These are phyloP conservation scores for Paramuricea clavata DNA, from an alignment of 92 coral and sea anemone genomes.

Conservation along the genomic window DNA sequence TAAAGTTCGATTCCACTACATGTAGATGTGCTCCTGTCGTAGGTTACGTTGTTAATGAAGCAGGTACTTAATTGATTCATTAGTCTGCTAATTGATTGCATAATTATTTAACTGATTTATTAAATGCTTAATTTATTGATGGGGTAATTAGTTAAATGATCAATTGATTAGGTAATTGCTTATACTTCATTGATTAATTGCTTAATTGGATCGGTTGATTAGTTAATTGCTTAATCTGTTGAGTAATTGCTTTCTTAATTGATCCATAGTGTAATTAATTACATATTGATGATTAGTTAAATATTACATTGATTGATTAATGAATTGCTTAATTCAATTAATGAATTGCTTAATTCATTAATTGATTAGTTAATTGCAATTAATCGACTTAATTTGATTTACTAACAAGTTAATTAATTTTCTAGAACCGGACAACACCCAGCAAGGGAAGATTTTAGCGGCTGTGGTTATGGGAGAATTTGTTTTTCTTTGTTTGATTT, in stretches of 20 bases:
- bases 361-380: neutral
- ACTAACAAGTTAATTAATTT: neutral
- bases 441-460: slow-evolving; percentile 15
- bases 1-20: neutral
- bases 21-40: neutral
- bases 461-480: slow-evolving; percentile 30
- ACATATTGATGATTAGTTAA: too few relatives aligned
- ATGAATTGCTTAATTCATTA: neutral
- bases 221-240: neutral
- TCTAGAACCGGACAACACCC: neutral
- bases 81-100: neutral
- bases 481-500: slow-evolving; percentile 31
- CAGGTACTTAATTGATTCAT: neutral
- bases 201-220: too few relatives aligned
- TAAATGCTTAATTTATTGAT: neutral
- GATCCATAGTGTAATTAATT: neutral
- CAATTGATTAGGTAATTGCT: neutral
- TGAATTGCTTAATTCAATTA: too few relatives aligned
- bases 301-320: too few relatives aligned
- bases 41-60: neutral
- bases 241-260: neutral
- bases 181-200: too few relatives aligned
- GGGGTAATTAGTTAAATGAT: neutral
- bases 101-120: neutral
- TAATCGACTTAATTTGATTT: too few relatives aligned